Percentiles rank a stretch among this genome's conserved stretches.
phyloP scores from a whole-genome alignment of 2,797 vertebrate genomes.

The Rhyacichthys aspro region DNA sequence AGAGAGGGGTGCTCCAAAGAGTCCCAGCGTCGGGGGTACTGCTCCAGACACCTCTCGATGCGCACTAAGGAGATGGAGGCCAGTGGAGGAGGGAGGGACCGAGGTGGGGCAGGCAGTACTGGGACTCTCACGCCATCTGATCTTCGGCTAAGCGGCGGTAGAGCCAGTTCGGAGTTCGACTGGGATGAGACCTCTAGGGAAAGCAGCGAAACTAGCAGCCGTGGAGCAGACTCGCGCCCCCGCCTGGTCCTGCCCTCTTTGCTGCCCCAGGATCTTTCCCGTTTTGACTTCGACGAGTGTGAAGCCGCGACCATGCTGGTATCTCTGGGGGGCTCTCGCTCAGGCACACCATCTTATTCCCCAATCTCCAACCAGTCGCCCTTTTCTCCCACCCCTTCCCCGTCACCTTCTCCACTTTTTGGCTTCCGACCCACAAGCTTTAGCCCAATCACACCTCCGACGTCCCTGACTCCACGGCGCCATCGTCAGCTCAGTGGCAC shows the following conservation, averaged over 20 bases:
- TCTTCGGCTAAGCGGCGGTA: conserved; percentile 77
- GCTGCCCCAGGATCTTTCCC: conserved; percentile 85
- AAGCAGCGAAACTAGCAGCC: conserved; percentile 90
- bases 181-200: conserved; percentile 93
- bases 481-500: conserved; percentile 89
- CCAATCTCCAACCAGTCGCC: conserved; percentile 92
- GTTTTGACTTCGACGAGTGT: conserved; percentile 94
- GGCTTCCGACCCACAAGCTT: conserved; percentile 91
- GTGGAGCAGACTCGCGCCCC: conserved; percentile 88
- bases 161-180: conserved; percentile 89
- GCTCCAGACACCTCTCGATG: conserved; percentile 95
- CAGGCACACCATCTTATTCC: conserved; percentile 89
- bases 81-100: conserved; percentile 79
- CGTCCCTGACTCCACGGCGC: conserved; percentile 82
- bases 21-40: conserved; percentile 91
- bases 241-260: conserved; percentile 87
- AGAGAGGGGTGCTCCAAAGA: conserved; percentile 94
- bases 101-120: conserved; percentile 88
- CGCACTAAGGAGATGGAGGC: conserved; percentile 95
- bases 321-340: conserved; percentile 90
- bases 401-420: conserved; percentile 89
- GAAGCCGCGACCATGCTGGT: conserved; percentile 94
- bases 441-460: conserved; percentile 88
- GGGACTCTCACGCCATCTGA: conserved; percentile 90
- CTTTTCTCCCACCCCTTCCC: conserved; percentile 89